phyloP scores from a whole-genome alignment of 2,113 vertebrate species.

The Chaetura pelagica region DNA sequence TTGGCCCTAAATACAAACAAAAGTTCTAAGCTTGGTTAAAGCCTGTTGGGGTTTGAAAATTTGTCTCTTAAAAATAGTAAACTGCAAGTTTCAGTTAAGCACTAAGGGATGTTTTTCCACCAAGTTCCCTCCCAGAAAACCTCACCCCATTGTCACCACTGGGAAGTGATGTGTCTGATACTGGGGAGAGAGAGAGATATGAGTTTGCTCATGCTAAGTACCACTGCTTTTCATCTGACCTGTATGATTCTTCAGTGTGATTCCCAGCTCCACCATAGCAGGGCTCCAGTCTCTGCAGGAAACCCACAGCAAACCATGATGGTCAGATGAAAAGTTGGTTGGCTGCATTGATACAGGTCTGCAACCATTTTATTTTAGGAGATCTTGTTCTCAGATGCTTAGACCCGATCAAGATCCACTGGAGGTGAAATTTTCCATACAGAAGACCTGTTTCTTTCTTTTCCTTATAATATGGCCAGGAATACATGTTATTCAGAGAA shows the following conservation, averaged over 20 bases:
- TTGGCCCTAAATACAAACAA: neutral
- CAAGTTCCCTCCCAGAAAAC: neutral
- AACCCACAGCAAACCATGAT: rapidly evolving
- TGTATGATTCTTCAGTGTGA: neutral
- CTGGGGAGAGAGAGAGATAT: neutral
- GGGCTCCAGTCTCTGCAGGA: neutral
- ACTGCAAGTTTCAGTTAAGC: neutral
- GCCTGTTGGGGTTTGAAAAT: neutral
- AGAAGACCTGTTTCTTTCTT: neutral
- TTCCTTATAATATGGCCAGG: neutral
- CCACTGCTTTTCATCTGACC: neutral
- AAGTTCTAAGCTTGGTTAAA: neutral
- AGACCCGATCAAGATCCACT: neutral
- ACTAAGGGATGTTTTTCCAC: neutral
- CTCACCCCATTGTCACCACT: neutral
- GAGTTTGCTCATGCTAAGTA: neutral
- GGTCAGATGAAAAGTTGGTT: neutral
- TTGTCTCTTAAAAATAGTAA: neutral
- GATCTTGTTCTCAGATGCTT: neutral
- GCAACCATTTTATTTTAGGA: rapidly evolving
- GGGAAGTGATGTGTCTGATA: neutral
- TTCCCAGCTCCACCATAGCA: neutral
- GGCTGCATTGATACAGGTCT: neutral
- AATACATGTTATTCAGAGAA: neutral
- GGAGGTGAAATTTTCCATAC: neutral